These are phyloP conservation scores for Helicoverpa assulta DNA, from an alignment of 2,888 invertebrate species.

Conservation along the genomic window DNA sequence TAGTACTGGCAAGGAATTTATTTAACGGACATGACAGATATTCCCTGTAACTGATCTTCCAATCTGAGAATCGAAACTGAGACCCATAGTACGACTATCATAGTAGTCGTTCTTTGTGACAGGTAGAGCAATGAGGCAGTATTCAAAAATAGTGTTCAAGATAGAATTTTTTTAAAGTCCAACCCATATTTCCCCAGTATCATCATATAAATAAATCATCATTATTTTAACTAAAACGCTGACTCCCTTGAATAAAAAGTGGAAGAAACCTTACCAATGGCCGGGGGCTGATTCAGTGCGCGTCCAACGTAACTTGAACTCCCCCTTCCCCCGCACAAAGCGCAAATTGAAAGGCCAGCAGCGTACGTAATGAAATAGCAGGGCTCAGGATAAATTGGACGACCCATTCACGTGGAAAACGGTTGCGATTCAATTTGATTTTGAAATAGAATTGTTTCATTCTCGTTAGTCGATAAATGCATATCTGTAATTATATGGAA, in stretches of 20 bases:
- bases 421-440: conserved; percentile 76
- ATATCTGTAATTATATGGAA: conserved; percentile 53
- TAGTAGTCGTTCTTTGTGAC: no score
- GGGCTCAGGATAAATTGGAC: conserved; percentile 65
- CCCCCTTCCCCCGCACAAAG: conserved; percentile 49
- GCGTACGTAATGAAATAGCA: conserved; percentile 67
- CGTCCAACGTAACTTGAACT: conserved; percentile 57
- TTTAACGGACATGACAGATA: no score
- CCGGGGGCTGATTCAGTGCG: conserved; percentile 61
- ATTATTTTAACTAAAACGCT: conserved; percentile 56
- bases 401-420: conserved; percentile 68
- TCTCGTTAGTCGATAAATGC: conserved; percentile 58
- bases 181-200: conserved; percentile 12
- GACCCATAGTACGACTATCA: no score
- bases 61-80: no score
- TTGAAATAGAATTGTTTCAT: conserved; percentile 73
- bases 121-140: no score
- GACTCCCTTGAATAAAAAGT: conserved; percentile 60
- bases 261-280: conserved; percentile 54
- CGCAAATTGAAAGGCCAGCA: conserved; percentile 56
- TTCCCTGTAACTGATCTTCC: no score
- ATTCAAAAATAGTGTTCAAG: no score
- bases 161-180: background rate
- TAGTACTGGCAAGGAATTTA: no score
- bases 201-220: conserved; percentile 52